phyloP scores from a whole-genome alignment of 2,888 invertebrate species.

The Eremobia ochroleuca region DNA sequence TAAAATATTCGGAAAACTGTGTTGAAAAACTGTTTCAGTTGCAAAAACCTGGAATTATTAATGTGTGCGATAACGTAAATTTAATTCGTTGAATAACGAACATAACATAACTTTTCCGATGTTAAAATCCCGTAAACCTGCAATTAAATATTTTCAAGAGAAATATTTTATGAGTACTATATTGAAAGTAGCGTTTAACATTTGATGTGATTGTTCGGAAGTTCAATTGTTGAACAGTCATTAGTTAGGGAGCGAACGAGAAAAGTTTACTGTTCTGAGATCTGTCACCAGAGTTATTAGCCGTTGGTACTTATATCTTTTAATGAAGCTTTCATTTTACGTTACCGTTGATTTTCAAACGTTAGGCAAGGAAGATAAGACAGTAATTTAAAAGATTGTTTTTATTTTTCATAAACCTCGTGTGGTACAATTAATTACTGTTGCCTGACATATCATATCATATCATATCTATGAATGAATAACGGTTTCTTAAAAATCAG shows the following conservation, averaged over 20 bases:
- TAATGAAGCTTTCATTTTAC: conserved; percentile 20
- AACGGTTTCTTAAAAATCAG: background rate
- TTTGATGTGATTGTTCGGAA: conserved; percentile 39
- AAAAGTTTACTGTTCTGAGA: conserved; percentile 36
- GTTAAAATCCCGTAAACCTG: background rate
- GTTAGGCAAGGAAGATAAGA: background rate
- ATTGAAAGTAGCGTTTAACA: conserved; percentile 14
- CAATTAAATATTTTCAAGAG: background rate
- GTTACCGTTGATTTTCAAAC: conserved; percentile 10
- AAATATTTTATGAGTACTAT: conserved; percentile 6
- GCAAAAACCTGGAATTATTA: background rate
- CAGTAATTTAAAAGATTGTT: background rate
- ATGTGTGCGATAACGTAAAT: background rate
- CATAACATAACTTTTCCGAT: background rate
- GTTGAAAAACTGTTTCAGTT: background rate
- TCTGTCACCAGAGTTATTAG: conserved; percentile 42
- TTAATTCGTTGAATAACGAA: background rate
- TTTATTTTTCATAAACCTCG: background rate
- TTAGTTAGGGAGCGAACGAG: conserved; percentile 41
- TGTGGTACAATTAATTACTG: background rate
- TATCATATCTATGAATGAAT: background rate
- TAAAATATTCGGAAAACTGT: conserved; percentile 13
- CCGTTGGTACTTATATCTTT: conserved; percentile 30
- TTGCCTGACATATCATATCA: background rate
- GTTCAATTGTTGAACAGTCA: conserved; percentile 45